phyloP scores from a whole-genome alignment of 2,888 invertebrate genomes.

The Amaurobius ferox region DNA sequence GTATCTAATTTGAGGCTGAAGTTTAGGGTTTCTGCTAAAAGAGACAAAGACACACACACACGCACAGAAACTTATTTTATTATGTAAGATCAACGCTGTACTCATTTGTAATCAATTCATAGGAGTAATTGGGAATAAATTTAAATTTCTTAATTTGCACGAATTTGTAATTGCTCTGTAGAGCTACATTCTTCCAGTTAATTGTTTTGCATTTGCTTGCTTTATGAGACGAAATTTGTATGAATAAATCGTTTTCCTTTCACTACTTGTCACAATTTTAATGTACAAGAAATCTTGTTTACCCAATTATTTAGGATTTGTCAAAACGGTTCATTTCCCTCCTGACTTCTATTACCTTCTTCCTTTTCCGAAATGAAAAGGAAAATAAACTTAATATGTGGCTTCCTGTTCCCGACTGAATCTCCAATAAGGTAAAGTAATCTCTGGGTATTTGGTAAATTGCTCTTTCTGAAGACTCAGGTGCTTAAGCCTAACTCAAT shows the following conservation, averaged over 20 bases:
- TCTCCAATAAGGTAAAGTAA: slow-evolving; percentile 38
- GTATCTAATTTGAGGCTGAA: too few relatives aligned
- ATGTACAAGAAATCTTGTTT: not conserved
- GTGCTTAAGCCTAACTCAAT: slow-evolving; percentile 62
- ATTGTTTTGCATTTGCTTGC: too few relatives aligned
- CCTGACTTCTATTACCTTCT: not conserved
- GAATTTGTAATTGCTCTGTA: too few relatives aligned
- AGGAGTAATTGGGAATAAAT: too few relatives aligned
- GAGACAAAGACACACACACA: too few relatives aligned
- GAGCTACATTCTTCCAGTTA: too few relatives aligned
- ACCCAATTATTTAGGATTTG: not conserved
- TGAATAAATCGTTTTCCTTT: not conserved
- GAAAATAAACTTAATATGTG: slow-evolving; percentile 46
- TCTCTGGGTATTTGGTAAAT: slow-evolving; percentile 52
- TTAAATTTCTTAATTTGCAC: too few relatives aligned
- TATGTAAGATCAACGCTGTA: too few relatives aligned
- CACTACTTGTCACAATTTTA: not conserved
- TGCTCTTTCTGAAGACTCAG: slow-evolving; percentile 49
- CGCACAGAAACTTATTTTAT: too few relatives aligned
- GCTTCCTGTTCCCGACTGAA: slow-evolving; percentile 17
- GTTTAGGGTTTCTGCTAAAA: too few relatives aligned
- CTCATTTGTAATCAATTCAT: too few relatives aligned
- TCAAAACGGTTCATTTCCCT: not conserved
- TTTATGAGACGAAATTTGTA: not conserved
- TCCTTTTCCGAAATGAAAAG: not conserved